Percentiles rank a stretch among this genome's conserved stretches.
phyloP scores from a whole-genome alignment of 1,140 invertebrate genomes.

The Achroia grisella region DNA sequence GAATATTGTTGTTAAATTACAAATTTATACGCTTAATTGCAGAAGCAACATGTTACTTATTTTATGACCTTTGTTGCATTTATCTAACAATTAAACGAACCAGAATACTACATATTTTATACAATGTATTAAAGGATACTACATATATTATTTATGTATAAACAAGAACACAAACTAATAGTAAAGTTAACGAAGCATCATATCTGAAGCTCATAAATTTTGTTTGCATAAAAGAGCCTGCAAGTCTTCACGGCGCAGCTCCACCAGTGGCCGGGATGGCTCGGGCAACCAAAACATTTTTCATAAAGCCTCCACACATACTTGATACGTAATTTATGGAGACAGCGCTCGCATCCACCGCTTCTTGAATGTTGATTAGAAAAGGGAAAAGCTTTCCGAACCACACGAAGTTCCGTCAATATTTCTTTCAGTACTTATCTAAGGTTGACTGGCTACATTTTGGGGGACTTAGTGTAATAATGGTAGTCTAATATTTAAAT shows the following conservation, averaged over 20 bases:
- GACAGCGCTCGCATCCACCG: conserved; percentile 42
- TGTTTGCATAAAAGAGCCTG: conserved; percentile 39
- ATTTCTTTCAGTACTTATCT: conserved; percentile 13
- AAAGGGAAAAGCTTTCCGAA: conserved; percentile 35
- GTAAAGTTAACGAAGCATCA: conserved; percentile 24
- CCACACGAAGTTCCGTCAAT: conserved; percentile 30
- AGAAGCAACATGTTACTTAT: no score
- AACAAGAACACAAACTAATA: conserved; percentile 17
- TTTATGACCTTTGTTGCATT: no score
- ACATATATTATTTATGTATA: no score
- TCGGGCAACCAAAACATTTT: conserved; percentile 53
- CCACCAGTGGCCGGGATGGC: conserved; percentile 31
- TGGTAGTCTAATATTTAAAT: no score
- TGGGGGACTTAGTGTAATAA: no score
- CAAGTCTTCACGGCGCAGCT: conserved; percentile 17
- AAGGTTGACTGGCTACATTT: neutral
- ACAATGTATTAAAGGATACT: no score
- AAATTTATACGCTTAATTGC: no score
- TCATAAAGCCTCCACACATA: conserved; percentile 61
- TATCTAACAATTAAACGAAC: no score
- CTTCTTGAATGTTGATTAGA: conserved; percentile 65
- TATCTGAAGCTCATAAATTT: conserved; percentile 44
- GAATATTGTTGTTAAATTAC: no score
- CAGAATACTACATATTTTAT: no score
- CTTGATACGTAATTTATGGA: conserved; percentile 68